Percentiles rank a stretch among this genome's conserved stretches.
Evolutionary conservation across 2,113 vertebrate genomes (phyloP).

Genomic region (Peromyscus californicus): DNA sequence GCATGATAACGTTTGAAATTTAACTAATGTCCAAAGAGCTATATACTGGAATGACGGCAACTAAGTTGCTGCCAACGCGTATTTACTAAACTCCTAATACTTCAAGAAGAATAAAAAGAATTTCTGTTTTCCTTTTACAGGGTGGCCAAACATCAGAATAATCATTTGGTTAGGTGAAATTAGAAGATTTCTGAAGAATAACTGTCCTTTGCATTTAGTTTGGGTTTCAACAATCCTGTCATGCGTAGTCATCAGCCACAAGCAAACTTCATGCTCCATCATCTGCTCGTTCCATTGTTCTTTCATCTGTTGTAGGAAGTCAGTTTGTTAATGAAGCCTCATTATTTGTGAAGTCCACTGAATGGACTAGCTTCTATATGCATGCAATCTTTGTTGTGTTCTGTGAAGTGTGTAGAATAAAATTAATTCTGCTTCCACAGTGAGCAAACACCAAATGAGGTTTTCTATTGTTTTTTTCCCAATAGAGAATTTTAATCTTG

Average conservation of each 20-base stretch:
- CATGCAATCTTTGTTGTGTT: neutral
- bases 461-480: conserved; percentile 41
- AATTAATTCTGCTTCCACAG: conserved; percentile 58
- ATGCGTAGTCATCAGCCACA: neutral
- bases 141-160: conserved; percentile 21
- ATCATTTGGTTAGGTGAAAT: neutral
- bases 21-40: conserved; percentile 16
- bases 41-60: neutral
- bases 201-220: conserved; percentile 27
- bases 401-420: conserved; percentile 44
- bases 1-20: conserved; percentile 33
- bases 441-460: conserved; percentile 51
- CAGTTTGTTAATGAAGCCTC: conserved; percentile 20
- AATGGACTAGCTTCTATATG: conserved; percentile 41
- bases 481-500: conserved; percentile 57
- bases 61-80: conserved; percentile 30
- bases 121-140: neutral
- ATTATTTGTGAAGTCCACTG: conserved; percentile 50
- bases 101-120: conserved; percentile 35
- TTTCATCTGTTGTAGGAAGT: conserved; percentile 61
- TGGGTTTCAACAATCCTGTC: conserved; percentile 36
- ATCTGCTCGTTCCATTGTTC: conserved; percentile 55
- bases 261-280: conserved; percentile 32
- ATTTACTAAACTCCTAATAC: conserved; percentile 24
- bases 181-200: conserved; percentile 18